These are phyloP conservation scores for Psammodynastes pulverulentus DNA, from an alignment of 2,113 vertebrate species.

Conservation along the genomic window DNA sequence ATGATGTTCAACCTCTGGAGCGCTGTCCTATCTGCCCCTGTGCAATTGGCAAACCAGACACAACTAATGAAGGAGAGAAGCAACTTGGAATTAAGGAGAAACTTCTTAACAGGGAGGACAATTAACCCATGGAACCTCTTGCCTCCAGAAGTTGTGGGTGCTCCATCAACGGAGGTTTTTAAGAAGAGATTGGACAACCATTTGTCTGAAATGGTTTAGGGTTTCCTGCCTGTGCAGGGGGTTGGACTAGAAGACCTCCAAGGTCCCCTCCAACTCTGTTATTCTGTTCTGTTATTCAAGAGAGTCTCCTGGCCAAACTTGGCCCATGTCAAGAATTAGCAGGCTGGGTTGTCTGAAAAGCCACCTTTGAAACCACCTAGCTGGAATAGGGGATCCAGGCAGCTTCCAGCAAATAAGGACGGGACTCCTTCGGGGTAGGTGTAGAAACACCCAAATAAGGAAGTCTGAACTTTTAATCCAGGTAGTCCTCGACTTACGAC, in stretches of 20 bases:
- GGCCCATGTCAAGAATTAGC: neutral
- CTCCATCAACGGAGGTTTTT: neutral
- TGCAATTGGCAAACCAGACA: too few species aligned
- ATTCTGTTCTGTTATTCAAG: neutral
- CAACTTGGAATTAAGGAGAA: too few species aligned
- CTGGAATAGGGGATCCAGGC: neutral
- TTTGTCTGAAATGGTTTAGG: too few species aligned
- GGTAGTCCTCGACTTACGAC: neutral
- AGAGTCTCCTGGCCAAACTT: neutral
- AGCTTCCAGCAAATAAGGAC: neutral
- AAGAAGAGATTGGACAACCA: neutral
- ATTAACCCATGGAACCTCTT: too few species aligned
- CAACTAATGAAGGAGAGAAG: too few species aligned
- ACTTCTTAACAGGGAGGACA: too few species aligned
- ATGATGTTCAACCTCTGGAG: too few species aligned
- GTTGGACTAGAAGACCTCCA: neutral
- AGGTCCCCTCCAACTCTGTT: too few species aligned
- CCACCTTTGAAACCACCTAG: neutral
- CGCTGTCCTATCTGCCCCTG: too few species aligned
- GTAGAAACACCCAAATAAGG: neutral
- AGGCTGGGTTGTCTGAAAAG: neutral
- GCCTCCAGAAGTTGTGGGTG: neutral
- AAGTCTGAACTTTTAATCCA: neutral
- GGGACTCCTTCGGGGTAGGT: too few species aligned
- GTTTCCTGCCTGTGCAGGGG: too few species aligned